phyloP scores from a whole-genome alignment of 2,797 vertebrate species.

The Artibeus lituratus region DNA sequence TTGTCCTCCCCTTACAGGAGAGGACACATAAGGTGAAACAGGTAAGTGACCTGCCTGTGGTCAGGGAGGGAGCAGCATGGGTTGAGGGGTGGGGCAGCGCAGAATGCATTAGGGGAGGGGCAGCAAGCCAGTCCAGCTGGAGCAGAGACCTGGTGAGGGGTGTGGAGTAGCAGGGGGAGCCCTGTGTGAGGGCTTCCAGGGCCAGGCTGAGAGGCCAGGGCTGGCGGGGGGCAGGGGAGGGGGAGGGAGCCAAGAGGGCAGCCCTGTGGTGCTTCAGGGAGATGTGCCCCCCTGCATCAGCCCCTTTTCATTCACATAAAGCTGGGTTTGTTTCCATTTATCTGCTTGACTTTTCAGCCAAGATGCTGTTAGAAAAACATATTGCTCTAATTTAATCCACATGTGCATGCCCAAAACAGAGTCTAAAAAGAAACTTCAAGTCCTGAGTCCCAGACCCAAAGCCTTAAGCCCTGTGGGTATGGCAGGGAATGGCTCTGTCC shows the following conservation, averaged over 20 bases:
- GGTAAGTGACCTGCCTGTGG: accelerated
- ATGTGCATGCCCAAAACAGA: constrained; percentile 33
- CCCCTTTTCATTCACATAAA: constrained; percentile 66
- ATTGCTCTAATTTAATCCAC: constrained; percentile 72
- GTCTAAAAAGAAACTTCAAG: constrained; percentile 37
- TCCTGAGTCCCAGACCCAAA: background rate
- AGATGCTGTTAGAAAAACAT: constrained; percentile 70
- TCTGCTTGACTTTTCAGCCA: constrained; percentile 67
- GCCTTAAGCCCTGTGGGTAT: background rate
- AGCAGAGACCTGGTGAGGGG: background rate
- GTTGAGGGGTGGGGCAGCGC: background rate
- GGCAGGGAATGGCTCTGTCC: background rate
- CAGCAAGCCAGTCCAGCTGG: background rate
- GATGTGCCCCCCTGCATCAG: background rate
- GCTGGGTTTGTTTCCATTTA: constrained; percentile 74
- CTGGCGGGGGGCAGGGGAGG: background rate
- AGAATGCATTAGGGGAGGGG: background rate
- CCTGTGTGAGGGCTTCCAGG: background rate
- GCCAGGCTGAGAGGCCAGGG: background rate
- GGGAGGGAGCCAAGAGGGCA: background rate
- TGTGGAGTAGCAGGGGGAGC: background rate
- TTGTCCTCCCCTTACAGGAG: background rate
- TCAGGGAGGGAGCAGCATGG: background rate
- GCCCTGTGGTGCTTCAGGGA: background rate
- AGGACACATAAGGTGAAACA: background rate